Conservation (phyloP, 2,888 invertebrate genomes). For the Taenaris catops region DNA sequence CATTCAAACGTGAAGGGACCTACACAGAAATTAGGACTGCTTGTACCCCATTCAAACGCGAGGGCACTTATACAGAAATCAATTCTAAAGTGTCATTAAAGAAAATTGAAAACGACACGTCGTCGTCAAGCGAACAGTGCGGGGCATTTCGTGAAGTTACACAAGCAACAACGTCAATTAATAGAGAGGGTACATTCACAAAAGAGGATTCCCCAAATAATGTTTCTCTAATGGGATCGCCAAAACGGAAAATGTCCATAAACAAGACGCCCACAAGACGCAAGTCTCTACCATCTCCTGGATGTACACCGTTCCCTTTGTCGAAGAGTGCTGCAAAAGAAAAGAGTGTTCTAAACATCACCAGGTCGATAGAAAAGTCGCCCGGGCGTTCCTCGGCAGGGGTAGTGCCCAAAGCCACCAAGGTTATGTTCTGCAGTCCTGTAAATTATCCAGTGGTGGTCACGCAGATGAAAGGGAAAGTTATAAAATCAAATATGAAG, state of each 20-base stretch:
- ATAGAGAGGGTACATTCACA: constrained; percentile 58
- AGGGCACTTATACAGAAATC: constrained; percentile 1
- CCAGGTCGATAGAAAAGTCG: constrained; percentile 57
- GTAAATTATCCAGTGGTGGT: constrained; percentile 41
- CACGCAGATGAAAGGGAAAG: constrained; percentile 46
- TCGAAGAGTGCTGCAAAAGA: constrained; percentile 38
- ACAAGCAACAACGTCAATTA: background rate
- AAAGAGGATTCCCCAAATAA: constrained; percentile 47
- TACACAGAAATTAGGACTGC: constrained; percentile 9
- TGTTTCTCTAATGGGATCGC: no score
- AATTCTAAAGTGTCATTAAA: background rate
- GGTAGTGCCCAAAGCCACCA: constrained; percentile 36
- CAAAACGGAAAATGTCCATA: constrained; percentile 18
- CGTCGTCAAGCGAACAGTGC: background rate
- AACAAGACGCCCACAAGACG: constrained; percentile 40
- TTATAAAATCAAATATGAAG: constrained; percentile 70
- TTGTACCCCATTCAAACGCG: constrained; percentile 6
- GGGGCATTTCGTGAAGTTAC: background rate
- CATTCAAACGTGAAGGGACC: constrained; percentile 10
- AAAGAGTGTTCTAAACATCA: constrained; percentile 47
- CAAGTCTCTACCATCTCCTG: constrained; percentile 47
- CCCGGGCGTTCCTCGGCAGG: constrained; percentile 31
- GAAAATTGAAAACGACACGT: background rate
- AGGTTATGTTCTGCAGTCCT: constrained; percentile 70
- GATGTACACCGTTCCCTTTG: constrained; percentile 53